Percentiles rank a stretch among this genome's conserved stretches.
Evolutionary conservation across 1,140 invertebrate species (phyloP).

Genomic region (Hyphantria cunea): DNA sequence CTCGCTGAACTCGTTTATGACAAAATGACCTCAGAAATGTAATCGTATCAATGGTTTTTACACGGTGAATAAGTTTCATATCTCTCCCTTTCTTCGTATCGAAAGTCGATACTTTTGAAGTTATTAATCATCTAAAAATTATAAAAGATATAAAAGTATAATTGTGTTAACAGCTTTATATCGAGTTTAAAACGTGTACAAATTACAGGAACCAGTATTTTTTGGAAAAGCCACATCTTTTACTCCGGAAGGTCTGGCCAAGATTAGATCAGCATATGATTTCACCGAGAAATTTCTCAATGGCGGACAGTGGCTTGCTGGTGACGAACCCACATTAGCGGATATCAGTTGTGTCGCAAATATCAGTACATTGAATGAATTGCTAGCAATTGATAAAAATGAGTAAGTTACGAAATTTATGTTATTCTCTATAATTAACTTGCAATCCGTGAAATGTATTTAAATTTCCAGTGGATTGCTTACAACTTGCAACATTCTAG

Average conservation of each 20-base stretch:
- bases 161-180: background rate
- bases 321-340: constrained; percentile 83
- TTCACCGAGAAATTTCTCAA: constrained; percentile 68
- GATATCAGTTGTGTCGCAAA: constrained; percentile 82
- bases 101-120: too few species aligned
- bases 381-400: constrained; percentile 34
- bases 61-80: too few species aligned
- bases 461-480: too few species aligned
- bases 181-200: background rate
- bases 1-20: too few species aligned
- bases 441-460: too few species aligned
- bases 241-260: constrained; percentile 24
- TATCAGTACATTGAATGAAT: constrained; percentile 48
- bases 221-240: constrained; percentile 19
- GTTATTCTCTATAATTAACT: background rate
- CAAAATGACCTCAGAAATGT: too few species aligned
- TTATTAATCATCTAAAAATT: too few species aligned
- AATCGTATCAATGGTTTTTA: too few species aligned
- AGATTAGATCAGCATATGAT: constrained; percentile 31
- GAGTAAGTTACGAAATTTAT: constrained; percentile 27
- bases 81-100: too few species aligned
- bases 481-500: too few species aligned
- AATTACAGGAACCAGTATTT: constrained; percentile 31
- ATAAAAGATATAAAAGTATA: too few species aligned
- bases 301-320: constrained; percentile 76